These are phyloP conservation scores for Uria aalge DNA, from an alignment of 2,113 vertebrate genomes.

Conservation along the genomic window DNA sequence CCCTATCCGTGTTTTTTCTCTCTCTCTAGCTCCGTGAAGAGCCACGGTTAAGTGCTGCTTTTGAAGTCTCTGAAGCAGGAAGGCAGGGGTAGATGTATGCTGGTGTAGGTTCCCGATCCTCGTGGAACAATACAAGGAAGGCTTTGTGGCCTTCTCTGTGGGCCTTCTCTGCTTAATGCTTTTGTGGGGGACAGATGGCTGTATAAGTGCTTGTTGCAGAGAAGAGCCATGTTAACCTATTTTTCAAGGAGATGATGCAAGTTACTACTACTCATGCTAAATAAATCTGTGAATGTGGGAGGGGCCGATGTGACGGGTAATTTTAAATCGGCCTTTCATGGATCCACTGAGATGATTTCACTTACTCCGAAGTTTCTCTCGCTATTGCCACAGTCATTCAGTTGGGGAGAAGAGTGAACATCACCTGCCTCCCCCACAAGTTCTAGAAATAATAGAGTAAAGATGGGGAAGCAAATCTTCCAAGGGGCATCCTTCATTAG, in stretches of 20 bases:
- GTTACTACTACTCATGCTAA: slow-evolving; percentile 20
- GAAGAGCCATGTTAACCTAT: slow-evolving; percentile 19
- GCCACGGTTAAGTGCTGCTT: neutral
- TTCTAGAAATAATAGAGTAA: neutral
- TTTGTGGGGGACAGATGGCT: neutral
- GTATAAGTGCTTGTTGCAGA: neutral
- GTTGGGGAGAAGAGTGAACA: neutral
- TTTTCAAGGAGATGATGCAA: slow-evolving; percentile 8
- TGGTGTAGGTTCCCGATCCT: neutral
- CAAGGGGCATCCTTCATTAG: neutral
- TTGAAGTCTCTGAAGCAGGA: neutral
- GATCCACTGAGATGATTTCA: neutral
- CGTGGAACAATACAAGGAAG: neutral
- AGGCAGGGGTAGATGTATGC: neutral
- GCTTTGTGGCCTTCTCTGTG: neutral
- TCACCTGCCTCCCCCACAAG: neutral
- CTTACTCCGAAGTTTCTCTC: slow-evolving; percentile 2
- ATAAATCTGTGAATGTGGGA: slow-evolving; percentile 26
- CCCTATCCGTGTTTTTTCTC: neutral
- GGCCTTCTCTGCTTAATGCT: neutral
- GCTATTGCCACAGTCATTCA: neutral
- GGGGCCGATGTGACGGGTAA: neutral
- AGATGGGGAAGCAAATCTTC: neutral
- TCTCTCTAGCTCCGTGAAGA: neutral
- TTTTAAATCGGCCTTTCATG: neutral